Conservation (phyloP, 2,113 vertebrate species). For the Corythaeola cristata region DNA sequence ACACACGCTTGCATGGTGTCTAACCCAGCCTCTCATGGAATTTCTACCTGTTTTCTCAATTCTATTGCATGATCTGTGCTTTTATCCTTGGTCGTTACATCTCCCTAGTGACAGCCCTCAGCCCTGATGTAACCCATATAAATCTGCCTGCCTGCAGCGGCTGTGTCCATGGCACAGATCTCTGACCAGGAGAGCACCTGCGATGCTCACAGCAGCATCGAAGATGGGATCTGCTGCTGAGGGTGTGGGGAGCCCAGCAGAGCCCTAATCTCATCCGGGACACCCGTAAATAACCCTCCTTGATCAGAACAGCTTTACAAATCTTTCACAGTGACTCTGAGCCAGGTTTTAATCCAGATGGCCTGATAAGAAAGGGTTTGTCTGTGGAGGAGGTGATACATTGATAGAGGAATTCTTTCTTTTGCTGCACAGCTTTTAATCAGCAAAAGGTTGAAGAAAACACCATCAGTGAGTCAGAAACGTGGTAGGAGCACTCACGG, state of each 20-base stretch:
- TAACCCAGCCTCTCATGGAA: background rate
- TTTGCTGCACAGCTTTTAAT: background rate
- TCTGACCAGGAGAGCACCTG: background rate
- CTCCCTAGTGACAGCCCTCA: background rate
- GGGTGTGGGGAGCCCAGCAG: background rate
- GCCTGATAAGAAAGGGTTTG: background rate
- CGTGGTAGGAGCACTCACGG: background rate
- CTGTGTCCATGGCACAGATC: fast-evolving
- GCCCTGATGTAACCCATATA: background rate
- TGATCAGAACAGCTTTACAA: background rate
- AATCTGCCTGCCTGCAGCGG: background rate
- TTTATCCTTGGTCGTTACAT: fast-evolving
- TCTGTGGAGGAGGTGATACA: background rate
- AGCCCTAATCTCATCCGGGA: background rate
- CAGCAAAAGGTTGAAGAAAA: background rate
- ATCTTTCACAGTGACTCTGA: background rate
- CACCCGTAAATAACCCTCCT: background rate
- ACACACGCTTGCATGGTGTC: background rate
- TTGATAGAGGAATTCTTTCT: background rate
- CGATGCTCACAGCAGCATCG: fast-evolving
- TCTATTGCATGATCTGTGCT: background rate
- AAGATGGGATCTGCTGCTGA: background rate
- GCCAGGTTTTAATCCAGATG: background rate
- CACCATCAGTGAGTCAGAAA: background rate
- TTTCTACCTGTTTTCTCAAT: background rate